phyloP scores from a whole-genome alignment of 2,888 invertebrate genomes.

The Hoplodrina blanda region DNA sequence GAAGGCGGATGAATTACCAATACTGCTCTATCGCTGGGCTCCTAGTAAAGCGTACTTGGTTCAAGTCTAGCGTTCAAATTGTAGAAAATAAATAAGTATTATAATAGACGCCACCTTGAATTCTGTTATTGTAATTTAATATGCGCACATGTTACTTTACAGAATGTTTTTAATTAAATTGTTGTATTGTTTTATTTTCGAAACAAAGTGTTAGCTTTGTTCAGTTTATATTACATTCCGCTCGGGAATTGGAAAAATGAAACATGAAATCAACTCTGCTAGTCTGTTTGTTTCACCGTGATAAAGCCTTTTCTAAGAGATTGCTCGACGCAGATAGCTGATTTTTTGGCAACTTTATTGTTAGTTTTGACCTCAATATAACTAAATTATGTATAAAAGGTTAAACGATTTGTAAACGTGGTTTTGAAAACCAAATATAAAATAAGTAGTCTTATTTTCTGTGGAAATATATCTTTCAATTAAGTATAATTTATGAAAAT shows the following conservation, averaged over 20 bases:
- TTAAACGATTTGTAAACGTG: constrained; percentile 25
- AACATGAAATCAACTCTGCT: constrained; percentile 51
- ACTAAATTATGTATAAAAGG: constrained; percentile 26
- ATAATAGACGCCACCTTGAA: constrained; percentile 17
- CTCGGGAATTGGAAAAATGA: constrained; percentile 54
- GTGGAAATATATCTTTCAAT: constrained; percentile 4
- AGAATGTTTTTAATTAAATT: constrained; percentile 44
- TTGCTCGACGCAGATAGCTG: constrained; percentile 30
- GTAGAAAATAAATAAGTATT: constrained; percentile 23
- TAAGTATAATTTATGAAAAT: constrained; percentile 14
- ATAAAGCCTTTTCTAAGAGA: constrained; percentile 44
- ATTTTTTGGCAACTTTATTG: constrained; percentile 41
- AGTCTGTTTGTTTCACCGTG: constrained; percentile 35
- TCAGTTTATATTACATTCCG: constrained; percentile 38
- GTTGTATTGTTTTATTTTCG: constrained; percentile 40
- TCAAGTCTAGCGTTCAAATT: constrained; percentile 16
- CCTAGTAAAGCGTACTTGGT: not conserved
- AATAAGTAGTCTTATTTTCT: not conserved
- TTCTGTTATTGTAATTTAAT: constrained; percentile 39
- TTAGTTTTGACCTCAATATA: constrained; percentile 36
- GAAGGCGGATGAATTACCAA: constrained; percentile 66
- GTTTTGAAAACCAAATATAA: constrained; percentile 29
- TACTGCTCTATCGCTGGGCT: constrained; percentile 21
- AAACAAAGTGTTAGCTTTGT: constrained; percentile 40
- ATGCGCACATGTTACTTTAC: constrained; percentile 18